A percentile compares a stretch with the other conserved stretches of the same genome.
phyloP scores from a whole-genome alignment of 2,797 vertebrate genomes.

The Phyllotis vaccarum region DNA sequence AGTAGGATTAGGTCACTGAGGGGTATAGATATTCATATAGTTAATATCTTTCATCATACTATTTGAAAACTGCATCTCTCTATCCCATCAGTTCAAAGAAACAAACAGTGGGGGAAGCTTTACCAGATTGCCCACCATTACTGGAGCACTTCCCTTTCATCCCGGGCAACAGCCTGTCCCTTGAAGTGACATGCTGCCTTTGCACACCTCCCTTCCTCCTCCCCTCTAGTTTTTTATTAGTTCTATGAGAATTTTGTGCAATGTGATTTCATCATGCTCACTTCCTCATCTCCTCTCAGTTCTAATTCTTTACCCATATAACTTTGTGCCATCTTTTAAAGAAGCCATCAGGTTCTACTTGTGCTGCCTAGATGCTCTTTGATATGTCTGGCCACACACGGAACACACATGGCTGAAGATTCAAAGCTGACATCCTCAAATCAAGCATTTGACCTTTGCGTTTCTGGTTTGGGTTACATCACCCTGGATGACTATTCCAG shows the following conservation, averaged over 20 bases:
- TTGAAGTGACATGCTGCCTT: constrained; percentile 54
- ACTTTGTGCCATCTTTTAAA: background rate
- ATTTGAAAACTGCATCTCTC: background rate
- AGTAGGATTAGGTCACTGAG: background rate
- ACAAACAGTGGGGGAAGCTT: background rate
- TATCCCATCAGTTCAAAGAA: background rate
- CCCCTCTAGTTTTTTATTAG: background rate
- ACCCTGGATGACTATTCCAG: background rate
- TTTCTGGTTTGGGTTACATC: background rate
- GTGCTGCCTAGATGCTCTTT: background rate
- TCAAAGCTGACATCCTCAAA: background rate
- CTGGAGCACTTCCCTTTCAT: constrained; percentile 48
- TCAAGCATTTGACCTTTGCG: background rate
- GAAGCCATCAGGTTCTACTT: background rate
- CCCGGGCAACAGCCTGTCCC: constrained; percentile 46
- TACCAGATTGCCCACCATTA: constrained; percentile 35
- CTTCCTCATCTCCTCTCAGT: background rate
- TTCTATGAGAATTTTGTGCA: background rate
- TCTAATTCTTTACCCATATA: background rate
- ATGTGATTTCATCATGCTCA: background rate
- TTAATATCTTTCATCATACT: background rate
- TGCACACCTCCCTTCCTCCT: background rate
- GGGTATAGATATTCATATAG: background rate
- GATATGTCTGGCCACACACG: background rate
- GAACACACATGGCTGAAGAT: background rate